Evolutionary conservation across 2,888 invertebrate species (phyloP), one percentile per base, ranked within the genome.

Genomic region (Pyrochroa serraticornis): DNA sequence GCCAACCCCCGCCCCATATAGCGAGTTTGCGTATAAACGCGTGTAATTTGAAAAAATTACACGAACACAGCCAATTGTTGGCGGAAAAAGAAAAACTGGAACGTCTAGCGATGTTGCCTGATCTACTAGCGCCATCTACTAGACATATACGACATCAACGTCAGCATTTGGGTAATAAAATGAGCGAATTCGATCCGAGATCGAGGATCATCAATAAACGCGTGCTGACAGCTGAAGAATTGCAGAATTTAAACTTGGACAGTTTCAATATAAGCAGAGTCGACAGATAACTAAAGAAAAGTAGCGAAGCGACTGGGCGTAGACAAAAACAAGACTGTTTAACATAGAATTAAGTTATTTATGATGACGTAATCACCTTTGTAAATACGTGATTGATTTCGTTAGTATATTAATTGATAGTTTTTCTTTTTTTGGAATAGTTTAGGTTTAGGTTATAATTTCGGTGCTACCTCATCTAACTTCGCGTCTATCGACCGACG

Each of bases 101-200:
- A 58, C 68, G 73, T 5, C 44, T 72, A 52, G 70, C 71, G 2
- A 66, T 73, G 7, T 47, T 74, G 57, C 62, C 69, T 10, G 66
- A 62, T 31, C 38, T 58, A 7, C 53, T 65, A n/a, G 22, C 54
- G 35, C 59, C 65, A 30, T 32, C 48, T 10, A 41, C 52, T 8
- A 55, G 73, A 32, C 76, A 76, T 57, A 72, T 76, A 34, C 64
- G 77, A n/a, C 77, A 77, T 54, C 76, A 76, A 49, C 60, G 73
- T 35, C 74, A 75, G 55, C 74, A 75, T 44, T 36, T 45, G 9
- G 22, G 39, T 10, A 38, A 41, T 33, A 52, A 51, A 22, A 13
- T 43, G 14, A 30, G n/a, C 9, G 68, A 65, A 10, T 63, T 65
- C 36, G 72, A 72, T 57, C 68, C 71, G 8, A 62, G 75, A 30